A percentile compares a stretch with the other conserved stretches of the same genome.
These are phyloP conservation scores for Spermophilus dauricus DNA, from an alignment of 2,113 vertebrate species.

Conservation along the genomic window DNA sequence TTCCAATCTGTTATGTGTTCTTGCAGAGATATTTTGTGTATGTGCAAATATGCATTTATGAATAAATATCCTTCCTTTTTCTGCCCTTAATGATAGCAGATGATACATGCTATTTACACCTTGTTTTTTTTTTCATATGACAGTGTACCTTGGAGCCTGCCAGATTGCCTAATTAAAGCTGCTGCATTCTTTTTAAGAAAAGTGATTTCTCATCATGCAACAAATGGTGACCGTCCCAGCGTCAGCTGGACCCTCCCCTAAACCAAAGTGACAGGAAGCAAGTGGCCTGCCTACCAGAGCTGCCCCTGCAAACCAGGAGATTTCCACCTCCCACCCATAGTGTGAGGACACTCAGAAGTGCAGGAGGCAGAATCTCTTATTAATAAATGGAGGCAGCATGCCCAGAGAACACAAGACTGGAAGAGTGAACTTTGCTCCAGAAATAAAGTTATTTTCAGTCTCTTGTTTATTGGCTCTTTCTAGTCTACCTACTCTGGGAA, in stretches of 20 bases:
- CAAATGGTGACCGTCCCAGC: background rate
- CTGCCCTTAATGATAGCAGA: background rate
- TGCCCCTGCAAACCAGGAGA: background rate
- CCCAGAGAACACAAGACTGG: conserved; percentile 15
- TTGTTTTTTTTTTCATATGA: background rate
- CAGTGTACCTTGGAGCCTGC: background rate
- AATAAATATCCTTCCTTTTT: background rate
- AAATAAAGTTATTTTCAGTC: conserved; percentile 28
- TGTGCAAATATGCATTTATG: background rate
- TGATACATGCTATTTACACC: background rate
- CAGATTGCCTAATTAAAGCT: conserved; percentile 20
- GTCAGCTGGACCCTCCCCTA: background rate
- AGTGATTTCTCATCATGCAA: background rate
- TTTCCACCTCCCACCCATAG: background rate
- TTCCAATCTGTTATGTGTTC: background rate
- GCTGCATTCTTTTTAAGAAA: conserved; percentile 8
- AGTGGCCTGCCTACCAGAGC: background rate
- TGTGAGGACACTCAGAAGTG: background rate
- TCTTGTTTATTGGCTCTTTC: background rate
- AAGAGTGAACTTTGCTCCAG: conserved; percentile 38
- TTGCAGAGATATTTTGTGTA: background rate
- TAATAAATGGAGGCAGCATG: background rate
- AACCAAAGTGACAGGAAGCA: background rate
- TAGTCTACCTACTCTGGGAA: background rate
- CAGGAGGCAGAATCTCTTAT: background rate